These are phyloP conservation scores for Rhinoderma darwinii DNA, from an alignment of 2,113 vertebrate species.

Conservation along the genomic window DNA sequence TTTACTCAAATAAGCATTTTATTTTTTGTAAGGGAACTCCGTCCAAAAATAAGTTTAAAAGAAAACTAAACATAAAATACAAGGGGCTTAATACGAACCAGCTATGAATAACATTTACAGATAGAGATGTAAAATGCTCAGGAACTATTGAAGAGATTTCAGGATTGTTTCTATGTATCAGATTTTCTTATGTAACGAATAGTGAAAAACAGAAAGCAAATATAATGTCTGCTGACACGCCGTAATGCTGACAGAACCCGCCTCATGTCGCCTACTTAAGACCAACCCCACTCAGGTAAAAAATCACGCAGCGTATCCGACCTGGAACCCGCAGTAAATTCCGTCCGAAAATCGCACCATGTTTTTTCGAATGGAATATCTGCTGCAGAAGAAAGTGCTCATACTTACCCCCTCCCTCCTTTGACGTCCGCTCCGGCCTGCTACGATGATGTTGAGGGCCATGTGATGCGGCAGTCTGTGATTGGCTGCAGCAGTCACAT, in stretches of 20 bases:
- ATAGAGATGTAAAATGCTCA: conserved; percentile 1
- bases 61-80: conserved; percentile 50
- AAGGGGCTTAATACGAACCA: conserved; percentile 37
- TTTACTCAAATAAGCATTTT: conserved; percentile 27
- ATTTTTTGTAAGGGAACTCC: conserved; percentile 12
- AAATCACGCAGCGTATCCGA: too few relatives aligned
- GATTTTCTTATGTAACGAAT: not conserved
- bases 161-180: not conserved
- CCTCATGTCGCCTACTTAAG: not conserved
- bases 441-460: too few relatives aligned
- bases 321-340: too few relatives aligned
- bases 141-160: not conserved
- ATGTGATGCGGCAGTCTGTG: too few relatives aligned
- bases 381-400: too few relatives aligned
- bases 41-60: conserved; percentile 41
- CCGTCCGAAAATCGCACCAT: too few relatives aligned
- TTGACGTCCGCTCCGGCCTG: too few relatives aligned
- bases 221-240: not conserved
- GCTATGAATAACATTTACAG: conserved; percentile 39
- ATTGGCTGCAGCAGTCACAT: too few relatives aligned
- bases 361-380: too few relatives aligned
- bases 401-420: too few relatives aligned
- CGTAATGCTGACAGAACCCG: not conserved
- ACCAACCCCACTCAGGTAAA: not conserved
- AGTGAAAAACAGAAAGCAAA: not conserved